Evolutionary conservation across 2,797 vertebrate species (phyloP).

Genomic region (Tokudaia tokunoshimensis): DNA sequence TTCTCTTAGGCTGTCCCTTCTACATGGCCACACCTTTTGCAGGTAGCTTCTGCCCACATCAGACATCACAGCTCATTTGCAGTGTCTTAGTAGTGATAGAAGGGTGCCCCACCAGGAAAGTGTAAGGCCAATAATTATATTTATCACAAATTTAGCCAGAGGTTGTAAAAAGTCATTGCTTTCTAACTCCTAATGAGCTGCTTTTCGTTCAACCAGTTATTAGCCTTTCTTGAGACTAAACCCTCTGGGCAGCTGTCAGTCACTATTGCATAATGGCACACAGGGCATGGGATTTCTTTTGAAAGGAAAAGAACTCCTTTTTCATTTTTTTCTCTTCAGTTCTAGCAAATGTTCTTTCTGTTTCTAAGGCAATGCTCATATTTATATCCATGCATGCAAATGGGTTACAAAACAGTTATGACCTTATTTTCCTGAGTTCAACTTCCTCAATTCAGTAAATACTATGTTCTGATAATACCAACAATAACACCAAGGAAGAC

Average conservation of each 20-base stretch:
- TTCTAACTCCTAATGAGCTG: conserved; percentile 73
- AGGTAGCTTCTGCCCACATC: not conserved
- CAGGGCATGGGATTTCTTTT: conserved; percentile 52
- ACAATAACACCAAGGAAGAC: conserved; percentile 58
- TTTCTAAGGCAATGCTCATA: conserved; percentile 61
- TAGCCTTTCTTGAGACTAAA: conserved; percentile 65
- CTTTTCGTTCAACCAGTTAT: conserved; percentile 70
- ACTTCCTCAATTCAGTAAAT: conserved; percentile 13
- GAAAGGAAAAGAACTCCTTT: conserved; percentile 68
- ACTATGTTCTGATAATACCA: not conserved
- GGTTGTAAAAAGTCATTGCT: conserved; percentile 70
- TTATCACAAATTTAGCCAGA: conserved; percentile 74
- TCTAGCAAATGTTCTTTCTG: conserved; percentile 47
- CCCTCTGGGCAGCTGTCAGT: conserved; percentile 71
- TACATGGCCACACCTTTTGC: not conserved
- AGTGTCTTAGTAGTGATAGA: conserved; percentile 55
- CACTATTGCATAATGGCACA: conserved; percentile 59
- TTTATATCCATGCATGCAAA: conserved; percentile 60
- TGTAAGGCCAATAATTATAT: conserved; percentile 57
- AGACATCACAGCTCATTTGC: not conserved
- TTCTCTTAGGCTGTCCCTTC: conserved; percentile 29
- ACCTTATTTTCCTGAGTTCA: conserved; percentile 55
- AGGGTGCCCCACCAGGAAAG: conserved; percentile 52
- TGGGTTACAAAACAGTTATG: conserved; percentile 38
- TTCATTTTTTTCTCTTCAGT: not conserved